Conservation (phyloP, 2,888 invertebrate species). For the Dendrolimus pini region DNA sequence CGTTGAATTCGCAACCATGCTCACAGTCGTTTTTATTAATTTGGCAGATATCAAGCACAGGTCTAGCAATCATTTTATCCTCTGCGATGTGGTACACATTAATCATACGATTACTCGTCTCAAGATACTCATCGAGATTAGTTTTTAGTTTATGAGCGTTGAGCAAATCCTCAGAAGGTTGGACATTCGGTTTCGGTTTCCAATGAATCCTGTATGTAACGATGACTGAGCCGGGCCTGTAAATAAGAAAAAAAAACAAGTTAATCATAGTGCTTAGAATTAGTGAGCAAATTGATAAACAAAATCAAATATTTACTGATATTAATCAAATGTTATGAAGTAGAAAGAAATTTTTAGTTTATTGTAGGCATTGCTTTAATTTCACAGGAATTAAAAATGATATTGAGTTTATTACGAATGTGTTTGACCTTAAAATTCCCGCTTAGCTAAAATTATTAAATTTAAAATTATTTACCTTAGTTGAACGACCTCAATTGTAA, state of each 20-base stretch:
- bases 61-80: constrained; percentile 47
- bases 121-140: constrained; percentile 67
- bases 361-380: no score
- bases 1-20: constrained; percentile 81
- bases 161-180: constrained; percentile 65
- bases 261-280: no score
- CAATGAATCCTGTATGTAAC: constrained; percentile 81
- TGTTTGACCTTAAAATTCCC: no score
- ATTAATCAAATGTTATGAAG: no score
- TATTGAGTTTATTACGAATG: no score
- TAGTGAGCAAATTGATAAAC: no score
- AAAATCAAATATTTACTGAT: no score
- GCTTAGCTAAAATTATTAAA: no score
- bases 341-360: no score
- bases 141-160: constrained; percentile 59
- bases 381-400: no score
- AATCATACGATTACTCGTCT: constrained; percentile 69
- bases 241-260: constrained; percentile 17
- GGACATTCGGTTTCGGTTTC: constrained; percentile 69
- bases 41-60: constrained; percentile 80
- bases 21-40: constrained; percentile 81
- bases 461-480: constrained; percentile 66
- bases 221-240: constrained; percentile 80
- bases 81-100: constrained; percentile 69
- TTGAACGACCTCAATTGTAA: constrained; percentile 77